Percentiles rank a stretch among this genome's conserved stretches.
These are phyloP conservation scores for Polietes domitor DNA, from an alignment of 2,888 invertebrate species.

Conservation along the genomic window DNA sequence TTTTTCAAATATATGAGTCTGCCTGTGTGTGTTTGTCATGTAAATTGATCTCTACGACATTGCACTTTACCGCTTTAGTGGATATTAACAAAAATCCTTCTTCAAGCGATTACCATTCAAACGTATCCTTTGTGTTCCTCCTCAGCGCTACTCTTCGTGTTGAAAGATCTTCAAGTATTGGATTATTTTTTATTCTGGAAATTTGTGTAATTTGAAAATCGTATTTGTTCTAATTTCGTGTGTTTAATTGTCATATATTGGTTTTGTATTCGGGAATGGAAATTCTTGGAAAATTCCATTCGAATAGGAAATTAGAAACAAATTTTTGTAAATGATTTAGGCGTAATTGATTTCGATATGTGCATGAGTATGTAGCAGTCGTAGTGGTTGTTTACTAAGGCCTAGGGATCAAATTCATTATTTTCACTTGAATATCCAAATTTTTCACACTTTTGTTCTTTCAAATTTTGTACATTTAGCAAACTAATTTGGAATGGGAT, in stretches of 20 bases:
- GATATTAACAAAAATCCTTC: neutral
- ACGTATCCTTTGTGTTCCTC: slow-evolving; percentile 42
- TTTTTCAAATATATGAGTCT: neutral
- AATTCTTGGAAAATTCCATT: slow-evolving; percentile 22
- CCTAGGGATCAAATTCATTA: neutral
- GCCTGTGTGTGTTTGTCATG: neutral
- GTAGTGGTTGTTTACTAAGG: neutral
- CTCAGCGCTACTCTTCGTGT: neutral
- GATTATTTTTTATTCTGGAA: slow-evolving; percentile 62
- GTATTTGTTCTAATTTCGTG: slow-evolving; percentile 62
- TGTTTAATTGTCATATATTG: slow-evolving; percentile 68
- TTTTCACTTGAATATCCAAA: neutral
- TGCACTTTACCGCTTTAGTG: neutral
- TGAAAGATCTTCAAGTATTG: neutral
- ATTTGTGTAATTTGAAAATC: slow-evolving; percentile 53
- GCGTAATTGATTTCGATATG: neutral
- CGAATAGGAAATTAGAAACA: slow-evolving; percentile 7
- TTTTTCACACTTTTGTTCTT: neutral
- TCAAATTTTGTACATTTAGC: neutral
- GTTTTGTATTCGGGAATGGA: slow-evolving; percentile 47
- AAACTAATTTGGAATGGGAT: no score
- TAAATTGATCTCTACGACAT: slow-evolving; percentile 23
- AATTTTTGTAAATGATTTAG: neutral
- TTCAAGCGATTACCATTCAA: slow-evolving; percentile 21
- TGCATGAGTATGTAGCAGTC: no score